phyloP scores from a whole-genome alignment of 1,140 invertebrate genomes.

The Nephila pilipes region DNA sequence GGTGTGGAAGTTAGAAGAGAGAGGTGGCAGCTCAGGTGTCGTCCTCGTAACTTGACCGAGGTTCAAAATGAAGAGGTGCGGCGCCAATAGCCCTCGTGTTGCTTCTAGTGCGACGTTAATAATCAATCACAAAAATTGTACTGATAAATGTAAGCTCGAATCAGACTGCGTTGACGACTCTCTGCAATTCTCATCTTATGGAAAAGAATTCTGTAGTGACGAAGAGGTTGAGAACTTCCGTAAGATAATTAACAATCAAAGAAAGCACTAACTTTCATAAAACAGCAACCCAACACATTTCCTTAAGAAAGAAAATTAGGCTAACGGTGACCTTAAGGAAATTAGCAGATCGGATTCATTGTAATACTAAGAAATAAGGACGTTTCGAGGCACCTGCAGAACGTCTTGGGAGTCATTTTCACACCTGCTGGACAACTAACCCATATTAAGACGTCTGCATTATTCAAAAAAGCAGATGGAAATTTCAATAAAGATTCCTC shows the following conservation, averaged over 20 bases:
- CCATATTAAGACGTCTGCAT: slow-evolving; percentile 35
- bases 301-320: background rate
- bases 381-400: background rate
- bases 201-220: too few species aligned
- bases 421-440: slow-evolving; percentile 33
- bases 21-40: too few species aligned
- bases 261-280: background rate
- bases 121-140: too few species aligned
- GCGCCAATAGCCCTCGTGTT: too few species aligned
- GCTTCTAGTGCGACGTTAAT: too few species aligned
- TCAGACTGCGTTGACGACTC: too few species aligned
- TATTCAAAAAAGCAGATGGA: slow-evolving; percentile 50
- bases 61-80: too few species aligned
- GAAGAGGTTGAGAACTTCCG: too few species aligned
- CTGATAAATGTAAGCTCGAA: too few species aligned
- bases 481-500: background rate
- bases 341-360: background rate
- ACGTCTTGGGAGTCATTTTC: background rate
- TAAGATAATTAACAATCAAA: background rate
- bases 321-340: background rate
- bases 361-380: background rate
- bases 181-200: too few species aligned
- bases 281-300: background rate
- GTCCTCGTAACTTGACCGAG: too few species aligned
- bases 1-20: too few species aligned